Evolutionary conservation across 2,113 vertebrate genomes (phyloP).

Genomic region (Podarcis raffonei): DNA sequence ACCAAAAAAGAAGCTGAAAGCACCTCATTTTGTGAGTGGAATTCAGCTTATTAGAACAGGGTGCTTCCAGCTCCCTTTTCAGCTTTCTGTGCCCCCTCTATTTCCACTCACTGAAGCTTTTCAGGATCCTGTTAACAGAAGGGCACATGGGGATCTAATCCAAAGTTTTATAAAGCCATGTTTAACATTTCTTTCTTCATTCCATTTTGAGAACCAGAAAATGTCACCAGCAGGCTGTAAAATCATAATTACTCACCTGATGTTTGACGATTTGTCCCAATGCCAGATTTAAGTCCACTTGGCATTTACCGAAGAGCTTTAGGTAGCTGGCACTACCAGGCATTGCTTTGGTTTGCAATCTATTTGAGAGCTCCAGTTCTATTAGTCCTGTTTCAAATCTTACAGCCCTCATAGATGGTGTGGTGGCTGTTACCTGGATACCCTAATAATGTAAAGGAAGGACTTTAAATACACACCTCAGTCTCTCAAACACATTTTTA

Average conservation of each 20-base stretch:
- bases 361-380: constrained; percentile 94
- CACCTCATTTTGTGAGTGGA: neutral
- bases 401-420: constrained; percentile 96
- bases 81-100: neutral
- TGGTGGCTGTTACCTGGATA: constrained; percentile 97
- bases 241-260: constrained; percentile 79
- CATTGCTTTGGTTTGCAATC: constrained; percentile 94
- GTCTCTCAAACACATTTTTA: neutral
- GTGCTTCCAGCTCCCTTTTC: neutral
- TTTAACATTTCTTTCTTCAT: neutral
- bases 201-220: neutral
- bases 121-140: neutral
- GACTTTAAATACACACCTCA: neutral
- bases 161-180: neutral
- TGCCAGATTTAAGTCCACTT: constrained; percentile 95
- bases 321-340: constrained; percentile 95
- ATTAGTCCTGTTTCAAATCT: constrained; percentile 97
- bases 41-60: neutral
- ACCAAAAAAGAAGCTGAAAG: no score
- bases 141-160: neutral
- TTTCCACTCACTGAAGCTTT: no score
- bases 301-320: constrained; percentile 98
- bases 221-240: neutral
- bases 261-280: constrained; percentile 98
- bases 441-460: constrained; percentile 77